Evolutionary conservation across 2,113 vertebrate genomes (phyloP).

Genomic region (Grantiella picta): DNA sequence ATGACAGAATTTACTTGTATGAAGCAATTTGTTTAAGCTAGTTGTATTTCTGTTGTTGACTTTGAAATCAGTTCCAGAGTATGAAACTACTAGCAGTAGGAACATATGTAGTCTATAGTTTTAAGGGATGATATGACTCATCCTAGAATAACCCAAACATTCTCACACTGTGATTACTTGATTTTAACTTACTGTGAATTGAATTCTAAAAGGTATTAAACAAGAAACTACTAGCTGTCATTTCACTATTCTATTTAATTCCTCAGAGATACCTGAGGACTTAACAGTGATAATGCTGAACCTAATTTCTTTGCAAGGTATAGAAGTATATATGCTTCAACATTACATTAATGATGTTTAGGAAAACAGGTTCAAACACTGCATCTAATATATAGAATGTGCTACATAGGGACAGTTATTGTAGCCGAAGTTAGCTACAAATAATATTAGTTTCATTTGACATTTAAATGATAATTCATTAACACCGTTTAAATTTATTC

Average conservation of each 20-base stretch:
- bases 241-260: not conserved
- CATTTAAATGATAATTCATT: not conserved
- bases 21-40: not conserved
- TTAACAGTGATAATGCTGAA: not conserved
- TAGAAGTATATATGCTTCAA: too few relatives aligned
- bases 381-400: not conserved
- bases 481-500: not conserved
- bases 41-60: not conserved
- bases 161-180: not conserved
- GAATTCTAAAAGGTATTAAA: not conserved
- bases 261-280: not conserved
- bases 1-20: not conserved
- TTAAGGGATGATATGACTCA: not conserved
- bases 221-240: not conserved
- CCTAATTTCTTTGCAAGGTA: not conserved
- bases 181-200: not conserved
- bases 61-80: not conserved
- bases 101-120: not conserved
- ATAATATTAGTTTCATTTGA: not conserved
- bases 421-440: not conserved
- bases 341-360: not conserved
- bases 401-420: not conserved
- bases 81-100: not conserved
- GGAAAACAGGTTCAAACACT: not conserved
- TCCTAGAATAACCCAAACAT: not conserved